phyloP scores from a whole-genome alignment of 1,140 invertebrate genomes.

The Reticulitermes speratus region DNA sequence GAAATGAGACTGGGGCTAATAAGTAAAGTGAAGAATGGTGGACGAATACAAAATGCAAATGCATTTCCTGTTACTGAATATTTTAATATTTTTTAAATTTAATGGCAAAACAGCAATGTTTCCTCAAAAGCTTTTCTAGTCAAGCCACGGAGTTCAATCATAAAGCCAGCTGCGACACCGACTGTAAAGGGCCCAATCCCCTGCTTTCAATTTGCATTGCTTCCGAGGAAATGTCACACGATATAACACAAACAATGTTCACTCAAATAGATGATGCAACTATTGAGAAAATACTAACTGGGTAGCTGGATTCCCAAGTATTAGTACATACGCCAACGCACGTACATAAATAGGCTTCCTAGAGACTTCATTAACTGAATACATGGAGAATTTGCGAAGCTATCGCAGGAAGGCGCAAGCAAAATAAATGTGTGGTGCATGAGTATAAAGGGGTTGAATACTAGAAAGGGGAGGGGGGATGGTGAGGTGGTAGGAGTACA shows the following conservation, averaged over 20 bases:
- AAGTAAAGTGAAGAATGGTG: too few species aligned
- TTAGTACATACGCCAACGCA: background rate
- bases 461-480: background rate
- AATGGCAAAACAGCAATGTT: too few species aligned
- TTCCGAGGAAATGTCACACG: background rate
- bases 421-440: constrained; percentile 29
- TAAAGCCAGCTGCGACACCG: too few species aligned
- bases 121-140: too few species aligned
- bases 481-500: background rate
- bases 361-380: constrained; percentile 13
- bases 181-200: background rate
- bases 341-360: constrained; percentile 13
- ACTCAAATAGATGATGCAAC: constrained; percentile 7
- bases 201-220: constrained; percentile 6
- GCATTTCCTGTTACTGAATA: too few species aligned
- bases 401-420: constrained; percentile 25
- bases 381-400: constrained; percentile 23
- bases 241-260: constrained; percentile 19
- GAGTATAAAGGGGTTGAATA: constrained; percentile 19
- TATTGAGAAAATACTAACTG: constrained; percentile 7
- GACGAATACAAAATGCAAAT: too few species aligned
- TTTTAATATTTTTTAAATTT: too few species aligned
- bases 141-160: too few species aligned
- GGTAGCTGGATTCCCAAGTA: background rate
- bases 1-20: too few species aligned